Percentiles rank a stretch among this genome's conserved stretches.
Conservation (phyloP, 1,140 invertebrate species). For the Drosophila biarmipes region DNA sequence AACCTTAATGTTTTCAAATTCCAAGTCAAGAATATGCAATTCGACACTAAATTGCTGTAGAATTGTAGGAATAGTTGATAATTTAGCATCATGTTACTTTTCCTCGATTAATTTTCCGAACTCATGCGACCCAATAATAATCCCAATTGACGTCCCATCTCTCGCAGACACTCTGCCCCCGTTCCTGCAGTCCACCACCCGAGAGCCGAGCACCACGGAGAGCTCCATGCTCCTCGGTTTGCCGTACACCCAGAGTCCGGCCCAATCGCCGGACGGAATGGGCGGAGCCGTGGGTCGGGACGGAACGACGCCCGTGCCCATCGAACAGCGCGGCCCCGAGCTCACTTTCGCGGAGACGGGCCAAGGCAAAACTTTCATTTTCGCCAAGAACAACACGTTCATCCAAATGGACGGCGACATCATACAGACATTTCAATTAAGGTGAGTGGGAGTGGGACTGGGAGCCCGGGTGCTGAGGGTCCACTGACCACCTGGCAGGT, state of each 20-base stretch:
- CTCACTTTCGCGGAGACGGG: conserved; percentile 93
- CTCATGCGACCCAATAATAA: background rate
- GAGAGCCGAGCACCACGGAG: conserved; percentile 85
- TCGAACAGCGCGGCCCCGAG: conserved; percentile 89
- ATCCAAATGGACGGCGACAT: conserved; percentile 94
- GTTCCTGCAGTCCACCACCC: conserved; percentile 85
- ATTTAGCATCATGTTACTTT: no score
- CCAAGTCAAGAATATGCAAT: no score
- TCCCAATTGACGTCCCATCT: conserved; percentile 19
- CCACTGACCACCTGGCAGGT: conserved; percentile 28
- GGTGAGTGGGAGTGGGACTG: conserved; percentile 85
- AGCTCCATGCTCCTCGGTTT: conserved; percentile 84
- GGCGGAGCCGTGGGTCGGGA: conserved; percentile 39
- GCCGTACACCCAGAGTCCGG: conserved; percentile 66
- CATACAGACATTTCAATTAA: conserved; percentile 93
- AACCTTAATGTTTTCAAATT: no score
- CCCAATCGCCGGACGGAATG: conserved; percentile 49
- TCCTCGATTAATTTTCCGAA: background rate
- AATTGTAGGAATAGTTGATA: no score
- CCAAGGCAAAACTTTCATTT: conserved; percentile 92
- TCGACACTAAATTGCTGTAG: no score
- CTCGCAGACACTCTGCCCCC: conserved; percentile 79
- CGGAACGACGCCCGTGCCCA: conserved; percentile 87
- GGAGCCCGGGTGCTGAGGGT: background rate
- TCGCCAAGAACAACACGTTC: conserved; percentile 93